Percentiles rank a stretch among this genome's conserved stretches.
These are phyloP conservation scores for Vombatus ursinus DNA, from an alignment of 2,113 vertebrate species.

Conservation along the genomic window DNA sequence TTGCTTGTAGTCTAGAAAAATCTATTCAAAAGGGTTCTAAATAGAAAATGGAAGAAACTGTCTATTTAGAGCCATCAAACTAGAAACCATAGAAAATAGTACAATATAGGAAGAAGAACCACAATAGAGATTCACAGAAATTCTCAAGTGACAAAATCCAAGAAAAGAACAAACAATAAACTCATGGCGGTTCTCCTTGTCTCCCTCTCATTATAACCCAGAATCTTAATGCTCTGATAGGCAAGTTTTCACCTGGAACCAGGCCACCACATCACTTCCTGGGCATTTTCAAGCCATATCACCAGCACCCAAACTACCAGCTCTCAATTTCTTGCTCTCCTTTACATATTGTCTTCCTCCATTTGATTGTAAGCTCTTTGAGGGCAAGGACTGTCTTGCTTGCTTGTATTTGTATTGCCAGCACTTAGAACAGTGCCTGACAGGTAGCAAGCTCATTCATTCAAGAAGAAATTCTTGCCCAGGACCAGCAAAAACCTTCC, in stretches of 20 bases:
- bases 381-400: not conserved
- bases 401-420: not conserved
- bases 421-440: not conserved
- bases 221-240: not conserved
- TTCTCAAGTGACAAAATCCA: too few species aligned
- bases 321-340: not conserved
- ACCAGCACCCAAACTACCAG: not conserved
- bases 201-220: not conserved
- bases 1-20: too few species aligned
- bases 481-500: not conserved
- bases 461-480: too few species aligned
- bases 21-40: too few species aligned
- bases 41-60: too few species aligned
- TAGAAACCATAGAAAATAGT: too few species aligned
- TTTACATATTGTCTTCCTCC: not conserved
- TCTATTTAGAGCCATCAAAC: too few species aligned
- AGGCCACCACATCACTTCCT: not conserved
- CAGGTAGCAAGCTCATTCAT: not conserved
- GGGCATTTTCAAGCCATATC: not conserved
- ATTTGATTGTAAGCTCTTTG: not conserved
- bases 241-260: not conserved
- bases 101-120: too few species aligned
- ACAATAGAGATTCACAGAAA: too few species aligned
- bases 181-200: not conserved
- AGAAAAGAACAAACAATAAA: too few species aligned